Evolutionary conservation across 2,888 invertebrate genomes (phyloP).

Genomic region (Eupithecia inturbata): DNA sequence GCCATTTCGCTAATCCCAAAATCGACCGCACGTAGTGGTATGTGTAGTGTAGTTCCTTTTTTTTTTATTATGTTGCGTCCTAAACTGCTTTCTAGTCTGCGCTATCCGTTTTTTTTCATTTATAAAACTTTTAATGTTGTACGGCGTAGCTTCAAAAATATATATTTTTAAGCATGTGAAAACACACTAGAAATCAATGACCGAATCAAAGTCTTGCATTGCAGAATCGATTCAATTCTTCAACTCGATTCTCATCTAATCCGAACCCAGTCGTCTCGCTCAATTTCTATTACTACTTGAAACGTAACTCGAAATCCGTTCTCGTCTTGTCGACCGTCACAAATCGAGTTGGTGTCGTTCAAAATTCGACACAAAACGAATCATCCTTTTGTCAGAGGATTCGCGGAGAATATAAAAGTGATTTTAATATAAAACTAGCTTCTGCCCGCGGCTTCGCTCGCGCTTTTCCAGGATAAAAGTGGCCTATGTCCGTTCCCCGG

Average conservation of each 20-base stretch:
- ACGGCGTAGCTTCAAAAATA: too few relatives aligned
- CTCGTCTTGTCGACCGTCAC: neutral
- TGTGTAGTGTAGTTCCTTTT: too few relatives aligned
- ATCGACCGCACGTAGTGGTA: too few relatives aligned
- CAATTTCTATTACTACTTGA: constrained; percentile 6
- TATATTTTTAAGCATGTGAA: too few relatives aligned
- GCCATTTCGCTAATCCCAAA: too few relatives aligned
- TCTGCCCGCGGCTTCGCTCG: neutral
- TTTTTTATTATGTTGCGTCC: too few relatives aligned
- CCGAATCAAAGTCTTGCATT: too few relatives aligned
- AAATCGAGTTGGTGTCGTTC: constrained; percentile 6
- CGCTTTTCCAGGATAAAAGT: neutral
- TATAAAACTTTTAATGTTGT: too few relatives aligned
- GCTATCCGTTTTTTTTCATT: too few relatives aligned
- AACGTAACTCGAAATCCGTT: constrained; percentile 3
- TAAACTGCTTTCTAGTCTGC: too few relatives aligned
- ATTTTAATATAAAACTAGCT: neutral
- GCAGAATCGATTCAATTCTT: neutral
- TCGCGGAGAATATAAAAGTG: neutral
- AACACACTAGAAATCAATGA: neutral
- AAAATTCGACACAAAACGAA: neutral
- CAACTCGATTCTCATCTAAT: neutral
- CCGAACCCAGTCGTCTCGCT: neutral
- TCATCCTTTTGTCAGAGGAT: constrained; percentile 4
- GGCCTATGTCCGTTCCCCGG: neutral